These are phyloP conservation scores for Leucoraja ocellata DNA, from an alignment of 2,797 vertebrate species.

Conservation along the genomic window DNA sequence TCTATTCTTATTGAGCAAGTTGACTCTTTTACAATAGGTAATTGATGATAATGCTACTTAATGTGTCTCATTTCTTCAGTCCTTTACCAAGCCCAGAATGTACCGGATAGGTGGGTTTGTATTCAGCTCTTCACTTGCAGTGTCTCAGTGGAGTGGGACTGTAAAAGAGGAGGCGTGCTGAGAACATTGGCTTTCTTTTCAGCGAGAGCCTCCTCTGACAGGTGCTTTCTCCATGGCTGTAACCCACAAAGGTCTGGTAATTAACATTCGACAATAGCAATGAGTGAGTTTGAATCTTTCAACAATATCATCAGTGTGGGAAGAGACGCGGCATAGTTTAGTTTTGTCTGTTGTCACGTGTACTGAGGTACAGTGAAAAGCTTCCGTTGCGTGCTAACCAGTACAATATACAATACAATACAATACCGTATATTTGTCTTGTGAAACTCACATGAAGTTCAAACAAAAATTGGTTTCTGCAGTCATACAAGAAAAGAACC, in stretches of 20 bases:
- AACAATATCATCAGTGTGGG: background rate
- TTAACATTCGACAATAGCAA: background rate
- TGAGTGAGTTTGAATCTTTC: background rate
- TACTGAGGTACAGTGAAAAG: too few relatives aligned
- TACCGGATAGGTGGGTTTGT: background rate
- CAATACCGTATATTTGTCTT: too few relatives aligned
- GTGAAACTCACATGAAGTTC: too few relatives aligned
- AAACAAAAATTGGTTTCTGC: too few relatives aligned
- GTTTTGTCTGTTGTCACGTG: too few relatives aligned
- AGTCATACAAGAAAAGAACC: too few relatives aligned
- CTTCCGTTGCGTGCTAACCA: too few relatives aligned
- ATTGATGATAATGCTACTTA: conserved; percentile 32
- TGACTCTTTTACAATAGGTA: conserved; percentile 18
- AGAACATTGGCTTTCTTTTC: background rate
- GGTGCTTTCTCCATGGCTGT: background rate
- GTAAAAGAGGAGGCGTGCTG: background rate
- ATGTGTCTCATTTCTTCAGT: conserved; percentile 6
- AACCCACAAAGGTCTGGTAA: background rate
- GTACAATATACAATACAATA: too few relatives aligned
- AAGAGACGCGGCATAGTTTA: too few relatives aligned
- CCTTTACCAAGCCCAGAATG: background rate
- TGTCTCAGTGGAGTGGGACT: background rate
- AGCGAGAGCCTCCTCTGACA: background rate
- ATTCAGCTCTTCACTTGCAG: background rate
- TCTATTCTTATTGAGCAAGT: conserved; percentile 33